Conservation (phyloP, 2,797 vertebrate genomes). For the Sitta carolinensis region DNA sequence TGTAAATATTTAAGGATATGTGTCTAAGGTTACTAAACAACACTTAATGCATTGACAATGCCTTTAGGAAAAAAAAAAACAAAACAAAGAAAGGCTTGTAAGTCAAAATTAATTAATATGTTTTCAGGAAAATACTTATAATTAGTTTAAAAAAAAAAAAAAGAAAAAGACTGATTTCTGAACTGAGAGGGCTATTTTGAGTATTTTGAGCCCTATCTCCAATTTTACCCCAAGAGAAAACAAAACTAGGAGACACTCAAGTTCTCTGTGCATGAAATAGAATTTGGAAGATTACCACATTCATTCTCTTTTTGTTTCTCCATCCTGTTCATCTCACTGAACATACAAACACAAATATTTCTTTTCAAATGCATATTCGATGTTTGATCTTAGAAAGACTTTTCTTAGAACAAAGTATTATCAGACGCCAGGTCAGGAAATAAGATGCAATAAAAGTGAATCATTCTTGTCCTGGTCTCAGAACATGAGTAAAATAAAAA, state of each 20-base stretch:
- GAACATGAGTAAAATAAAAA: neutral
- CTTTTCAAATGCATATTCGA: constrained; percentile 4
- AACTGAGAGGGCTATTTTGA: neutral
- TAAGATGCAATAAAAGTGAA: neutral
- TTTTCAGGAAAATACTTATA: constrained; percentile 26
- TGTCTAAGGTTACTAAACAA: constrained; percentile 35
- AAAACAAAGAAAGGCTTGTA: neutral
- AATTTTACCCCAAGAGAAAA: neutral
- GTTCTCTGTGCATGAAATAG: constrained; percentile 1
- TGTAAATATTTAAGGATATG: constrained; percentile 1
- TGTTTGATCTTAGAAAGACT: neutral
- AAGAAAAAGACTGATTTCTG: neutral
- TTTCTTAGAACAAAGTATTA: constrained; percentile 9
- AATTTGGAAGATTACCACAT: constrained; percentile 11
- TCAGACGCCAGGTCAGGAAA: constrained; percentile 21
- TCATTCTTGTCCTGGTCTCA: neutral
- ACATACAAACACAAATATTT: neutral
- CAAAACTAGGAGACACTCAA: neutral
- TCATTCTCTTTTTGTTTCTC: neutral
- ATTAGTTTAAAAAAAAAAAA: neutral
- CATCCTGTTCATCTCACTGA: neutral
- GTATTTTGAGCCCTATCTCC: neutral
- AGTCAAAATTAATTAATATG: constrained; percentile 41
- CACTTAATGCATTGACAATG: constrained; percentile 6
- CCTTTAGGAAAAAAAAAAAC: constrained; percentile 4